Evolutionary conservation across 2,113 vertebrate species (phyloP).

Genomic region (Cyprinodon tularosa): DNA sequence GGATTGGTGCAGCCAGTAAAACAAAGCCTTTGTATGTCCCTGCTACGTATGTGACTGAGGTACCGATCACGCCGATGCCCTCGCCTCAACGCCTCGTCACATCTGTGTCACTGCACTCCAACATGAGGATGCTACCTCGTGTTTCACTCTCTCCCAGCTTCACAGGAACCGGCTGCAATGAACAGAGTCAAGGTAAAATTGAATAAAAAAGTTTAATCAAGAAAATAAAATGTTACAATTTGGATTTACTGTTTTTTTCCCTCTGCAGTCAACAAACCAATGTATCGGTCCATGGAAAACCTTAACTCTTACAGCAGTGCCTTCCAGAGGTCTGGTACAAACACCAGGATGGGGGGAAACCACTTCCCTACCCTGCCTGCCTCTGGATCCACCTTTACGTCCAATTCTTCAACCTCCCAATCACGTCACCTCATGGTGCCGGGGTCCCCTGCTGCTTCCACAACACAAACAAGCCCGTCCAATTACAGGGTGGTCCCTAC

Average conservation of each 20-base stretch:
- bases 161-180: slow-evolving; percentile 14
- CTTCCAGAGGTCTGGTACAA: slow-evolving; percentile 52
- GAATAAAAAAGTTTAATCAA: background rate
- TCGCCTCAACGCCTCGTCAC: slow-evolving; percentile 52
- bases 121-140: slow-evolving; percentile 46
- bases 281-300: slow-evolving; percentile 82
- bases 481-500: slow-evolving; percentile 65
- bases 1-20: slow-evolving; percentile 77
- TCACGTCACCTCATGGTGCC: slow-evolving; percentile 62
- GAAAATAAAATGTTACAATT: background rate
- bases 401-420: slow-evolving; percentile 38
- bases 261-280: slow-evolving; percentile 60
- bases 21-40: slow-evolving; percentile 87
- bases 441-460: slow-evolving; percentile 6
- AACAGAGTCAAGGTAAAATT: slow-evolving; percentile 63
- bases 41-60: slow-evolving; percentile 85
- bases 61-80: slow-evolving; percentile 66
- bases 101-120: slow-evolving; percentile 57
- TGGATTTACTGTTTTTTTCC: background rate
- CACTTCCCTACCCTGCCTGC: slow-evolving; percentile 60
- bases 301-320: slow-evolving; percentile 71
- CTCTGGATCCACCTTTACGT: slow-evolving; percentile 51
- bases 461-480: background rate
- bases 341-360: slow-evolving; percentile 12
- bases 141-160: slow-evolving; percentile 56